phyloP scores from a whole-genome alignment of 2,888 invertebrate species.

The Rhaphigaster nebulosa region DNA sequence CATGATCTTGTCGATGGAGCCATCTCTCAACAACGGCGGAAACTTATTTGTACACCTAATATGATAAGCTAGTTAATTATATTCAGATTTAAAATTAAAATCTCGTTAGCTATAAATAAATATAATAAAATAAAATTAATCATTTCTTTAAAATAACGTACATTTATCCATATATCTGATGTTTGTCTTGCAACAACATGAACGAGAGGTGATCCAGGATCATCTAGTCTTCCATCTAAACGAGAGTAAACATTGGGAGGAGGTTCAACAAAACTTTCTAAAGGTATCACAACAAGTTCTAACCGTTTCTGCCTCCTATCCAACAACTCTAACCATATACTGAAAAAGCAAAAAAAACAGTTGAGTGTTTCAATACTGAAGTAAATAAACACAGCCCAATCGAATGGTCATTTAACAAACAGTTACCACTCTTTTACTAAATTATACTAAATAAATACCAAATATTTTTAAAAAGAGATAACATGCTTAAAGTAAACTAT shows the following conservation, averaged over 20 bases:
- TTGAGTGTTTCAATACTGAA: not conserved
- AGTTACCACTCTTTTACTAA: not conserved
- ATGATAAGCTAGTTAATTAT: too few species aligned
- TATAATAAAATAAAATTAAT: not conserved
- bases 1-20: too few species aligned
- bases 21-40: too few species aligned
- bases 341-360: constrained; percentile 67
- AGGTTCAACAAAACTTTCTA: constrained; percentile 80
- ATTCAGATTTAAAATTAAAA: too few species aligned
- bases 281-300: constrained; percentile 85
- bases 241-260: constrained; percentile 66
- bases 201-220: constrained; percentile 67
- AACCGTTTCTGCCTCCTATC: constrained; percentile 89
- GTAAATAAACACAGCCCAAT: not conserved
- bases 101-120: not conserved
- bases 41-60: too few species aligned
- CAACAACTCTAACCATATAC: constrained; percentile 93
- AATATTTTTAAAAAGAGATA: not conserved
- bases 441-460: too few species aligned
- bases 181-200: constrained; percentile 70
- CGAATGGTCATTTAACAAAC: not conserved
- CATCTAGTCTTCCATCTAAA: constrained; percentile 61
- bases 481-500: too few species aligned
- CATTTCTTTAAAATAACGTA: constrained; percentile 68
- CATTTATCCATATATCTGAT: constrained; percentile 92